A percentile compares a stretch with the other conserved stretches of the same genome.
phyloP scores from a whole-genome alignment of 2,797 vertebrate genomes.

The Bryconaethiops microstoma region DNA sequence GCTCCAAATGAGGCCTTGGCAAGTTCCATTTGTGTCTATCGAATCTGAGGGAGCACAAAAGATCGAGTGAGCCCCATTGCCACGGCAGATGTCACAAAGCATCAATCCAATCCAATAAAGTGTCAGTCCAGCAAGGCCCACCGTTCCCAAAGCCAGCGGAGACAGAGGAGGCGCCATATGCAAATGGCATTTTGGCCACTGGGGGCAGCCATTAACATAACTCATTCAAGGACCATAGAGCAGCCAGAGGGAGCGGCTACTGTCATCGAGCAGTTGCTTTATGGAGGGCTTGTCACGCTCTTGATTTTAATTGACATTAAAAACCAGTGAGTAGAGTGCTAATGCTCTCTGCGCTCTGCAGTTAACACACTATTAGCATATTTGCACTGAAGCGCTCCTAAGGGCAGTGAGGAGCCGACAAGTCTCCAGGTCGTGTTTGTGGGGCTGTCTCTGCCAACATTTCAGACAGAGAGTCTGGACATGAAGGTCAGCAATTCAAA shows the following conservation, averaged over 20 bases:
- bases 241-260: conserved; percentile 54
- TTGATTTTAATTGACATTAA: conserved; percentile 79
- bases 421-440: not conserved
- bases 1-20: conserved; percentile 9
- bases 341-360: conserved; percentile 29
- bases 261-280: conserved; percentile 70
- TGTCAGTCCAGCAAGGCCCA: conserved; percentile 50
- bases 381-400: conserved; percentile 5
- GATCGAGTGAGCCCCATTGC: conserved; percentile 10
- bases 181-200: conserved; percentile 69
- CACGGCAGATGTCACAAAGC: conserved; percentile 47
- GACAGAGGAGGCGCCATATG: conserved; percentile 65
- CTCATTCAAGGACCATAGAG: conserved; percentile 64
- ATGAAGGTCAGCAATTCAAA: too few relatives aligned
- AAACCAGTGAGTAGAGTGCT: conserved; percentile 69
- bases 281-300: conserved; percentile 72
- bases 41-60: conserved; percentile 26
- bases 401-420: not conserved
- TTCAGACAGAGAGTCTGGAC: too few relatives aligned
- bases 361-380: conserved; percentile 7
- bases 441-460: too few relatives aligned
- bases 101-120: conserved; percentile 53
- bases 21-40: conserved; percentile 33
- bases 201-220: conserved; percentile 67
- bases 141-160: conserved; percentile 59